phyloP scores from a whole-genome alignment of 1,140 invertebrate genomes.

The Aethina tumida region DNA sequence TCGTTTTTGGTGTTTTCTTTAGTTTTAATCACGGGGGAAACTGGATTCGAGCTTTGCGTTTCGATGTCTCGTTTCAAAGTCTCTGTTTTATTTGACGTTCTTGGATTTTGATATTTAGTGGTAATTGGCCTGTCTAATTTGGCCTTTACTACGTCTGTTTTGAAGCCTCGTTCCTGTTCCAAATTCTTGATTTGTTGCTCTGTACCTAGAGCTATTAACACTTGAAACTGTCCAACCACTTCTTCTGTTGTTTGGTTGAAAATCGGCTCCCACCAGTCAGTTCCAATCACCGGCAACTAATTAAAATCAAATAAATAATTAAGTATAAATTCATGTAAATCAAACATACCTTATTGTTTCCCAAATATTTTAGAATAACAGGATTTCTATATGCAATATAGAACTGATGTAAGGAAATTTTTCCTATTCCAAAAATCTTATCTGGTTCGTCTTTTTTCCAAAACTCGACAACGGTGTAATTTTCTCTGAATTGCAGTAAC shows the following conservation, averaged over 20 bases:
- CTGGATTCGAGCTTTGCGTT: neutral
- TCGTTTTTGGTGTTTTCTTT: neutral
- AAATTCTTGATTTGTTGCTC: conserved; percentile 46
- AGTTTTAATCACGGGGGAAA: neutral
- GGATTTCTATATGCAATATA: conserved; percentile 49
- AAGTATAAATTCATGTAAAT: conserved; percentile 1
- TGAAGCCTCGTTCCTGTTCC: conserved; percentile 42
- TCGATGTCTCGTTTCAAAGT: no score
- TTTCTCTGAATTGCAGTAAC: conserved; percentile 43
- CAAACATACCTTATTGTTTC: conserved; percentile 25
- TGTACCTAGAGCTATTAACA: conserved; percentile 48
- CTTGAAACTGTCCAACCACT: conserved; percentile 42
- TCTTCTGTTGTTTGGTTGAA: conserved; percentile 33
- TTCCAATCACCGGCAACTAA: conserved; percentile 48
- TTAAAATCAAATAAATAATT: conserved; percentile 12
- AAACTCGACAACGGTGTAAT: conserved; percentile 45
- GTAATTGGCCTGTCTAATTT: no score
- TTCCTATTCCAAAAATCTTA: conserved; percentile 41
- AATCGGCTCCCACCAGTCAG: conserved; percentile 48
- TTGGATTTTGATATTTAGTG: conserved; percentile 1
- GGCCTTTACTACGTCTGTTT: conserved; percentile 27
- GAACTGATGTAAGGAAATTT: conserved; percentile 48
- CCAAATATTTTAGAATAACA: conserved; percentile 42
- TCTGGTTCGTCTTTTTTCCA: conserved; percentile 37
- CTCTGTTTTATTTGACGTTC: neutral